Evolutionary conservation across 2,888 invertebrate genomes (phyloP).

Genomic region (Dorcus parallelipipedus): DNA sequence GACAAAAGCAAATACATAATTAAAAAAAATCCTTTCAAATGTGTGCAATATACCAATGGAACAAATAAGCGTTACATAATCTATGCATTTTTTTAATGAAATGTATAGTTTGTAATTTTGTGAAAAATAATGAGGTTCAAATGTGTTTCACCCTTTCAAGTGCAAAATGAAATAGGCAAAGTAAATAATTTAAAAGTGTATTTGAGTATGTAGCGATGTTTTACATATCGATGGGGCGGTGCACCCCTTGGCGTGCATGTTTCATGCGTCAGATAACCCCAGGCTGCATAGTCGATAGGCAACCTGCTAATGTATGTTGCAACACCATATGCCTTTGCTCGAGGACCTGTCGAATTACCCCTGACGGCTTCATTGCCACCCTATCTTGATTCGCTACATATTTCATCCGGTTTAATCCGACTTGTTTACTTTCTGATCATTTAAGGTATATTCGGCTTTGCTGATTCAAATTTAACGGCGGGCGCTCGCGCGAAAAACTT

Average conservation of each 20-base stretch:
- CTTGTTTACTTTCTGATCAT: conserved; percentile 28
- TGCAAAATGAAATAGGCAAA: conserved; percentile 6
- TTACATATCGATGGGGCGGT: conserved; percentile 43
- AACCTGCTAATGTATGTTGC: conserved; percentile 47
- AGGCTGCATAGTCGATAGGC: conserved; percentile 38
- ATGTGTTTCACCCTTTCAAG: neutral
- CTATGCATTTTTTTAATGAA: no score
- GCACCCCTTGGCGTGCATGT: conserved; percentile 41
- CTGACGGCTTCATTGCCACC: conserved; percentile 36
- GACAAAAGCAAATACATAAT: no score
- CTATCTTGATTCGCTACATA: conserved; percentile 26
- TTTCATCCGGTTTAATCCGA: conserved; percentile 22
- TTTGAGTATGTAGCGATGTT: conserved; percentile 34
- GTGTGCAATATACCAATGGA: no score
- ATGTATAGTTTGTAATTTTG: no score
- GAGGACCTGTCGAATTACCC: conserved; percentile 43
- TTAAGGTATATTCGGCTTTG: conserved; percentile 20
- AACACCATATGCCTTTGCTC: conserved; percentile 44
- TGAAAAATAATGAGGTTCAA: neutral
- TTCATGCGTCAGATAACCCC: conserved; percentile 40
- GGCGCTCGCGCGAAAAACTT: neutral
- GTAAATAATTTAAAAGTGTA: conserved; percentile 28
- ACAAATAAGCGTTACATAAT: no score
- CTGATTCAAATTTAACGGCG: neutral
- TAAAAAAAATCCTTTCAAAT: no score